Conservation (phyloP, 2,797 vertebrate species). For the Argya squamiceps region DNA sequence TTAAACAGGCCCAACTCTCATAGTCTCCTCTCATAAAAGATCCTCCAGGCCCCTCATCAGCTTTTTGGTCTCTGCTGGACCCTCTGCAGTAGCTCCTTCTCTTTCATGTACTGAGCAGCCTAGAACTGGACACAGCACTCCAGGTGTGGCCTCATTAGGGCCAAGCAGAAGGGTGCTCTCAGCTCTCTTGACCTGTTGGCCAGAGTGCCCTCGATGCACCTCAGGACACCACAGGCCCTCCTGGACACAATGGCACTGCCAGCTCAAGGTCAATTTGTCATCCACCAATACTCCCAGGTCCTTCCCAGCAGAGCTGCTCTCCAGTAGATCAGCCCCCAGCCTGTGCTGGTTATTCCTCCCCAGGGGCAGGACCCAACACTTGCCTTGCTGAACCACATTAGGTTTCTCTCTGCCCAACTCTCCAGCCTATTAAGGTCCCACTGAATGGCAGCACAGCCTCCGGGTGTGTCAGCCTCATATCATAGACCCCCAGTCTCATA, state of each 20-base stretch:
- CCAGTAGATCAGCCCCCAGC: neutral
- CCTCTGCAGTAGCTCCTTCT: neutral
- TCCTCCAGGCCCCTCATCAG: neutral
- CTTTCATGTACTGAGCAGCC: neutral
- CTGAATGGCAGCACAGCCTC: neutral
- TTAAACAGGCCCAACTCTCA: neutral
- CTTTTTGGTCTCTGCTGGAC: neutral
- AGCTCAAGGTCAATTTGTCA: neutral
- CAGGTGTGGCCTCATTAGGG: neutral
- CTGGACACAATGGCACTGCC: neutral
- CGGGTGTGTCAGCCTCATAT: neutral
- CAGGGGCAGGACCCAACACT: neutral
- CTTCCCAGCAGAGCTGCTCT: neutral
- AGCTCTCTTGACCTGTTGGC: neutral
- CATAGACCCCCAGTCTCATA: neutral
- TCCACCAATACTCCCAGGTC: neutral
- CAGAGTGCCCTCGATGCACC: accelerated
- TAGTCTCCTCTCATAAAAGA: neutral
- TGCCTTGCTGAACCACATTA: neutral
- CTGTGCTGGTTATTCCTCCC: neutral
- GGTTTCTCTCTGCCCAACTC: neutral
- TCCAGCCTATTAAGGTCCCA: neutral
- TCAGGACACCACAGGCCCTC: neutral
- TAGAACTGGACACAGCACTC: neutral
- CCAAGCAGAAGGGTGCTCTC: neutral